Percentiles rank a stretch among this genome's conserved stretches.
Evolutionary conservation across 2,797 vertebrate species (phyloP).

Genomic region (Siniperca obscura): DNA sequence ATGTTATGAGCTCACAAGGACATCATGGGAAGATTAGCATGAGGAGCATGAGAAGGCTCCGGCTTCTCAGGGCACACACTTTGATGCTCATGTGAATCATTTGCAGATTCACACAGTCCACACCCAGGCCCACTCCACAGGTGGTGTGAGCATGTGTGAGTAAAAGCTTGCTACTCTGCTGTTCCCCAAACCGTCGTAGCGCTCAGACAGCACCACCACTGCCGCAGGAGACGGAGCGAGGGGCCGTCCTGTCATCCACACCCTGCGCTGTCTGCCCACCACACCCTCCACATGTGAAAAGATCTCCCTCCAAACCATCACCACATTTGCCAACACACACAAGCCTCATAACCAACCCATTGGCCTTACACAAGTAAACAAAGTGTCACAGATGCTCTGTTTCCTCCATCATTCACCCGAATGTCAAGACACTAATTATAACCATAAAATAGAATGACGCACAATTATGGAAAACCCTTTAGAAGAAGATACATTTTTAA

Average conservation of each 20-base stretch:
- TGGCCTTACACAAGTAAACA: slow-evolving; percentile 78
- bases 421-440: slow-evolving; percentile 81
- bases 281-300: slow-evolving; percentile 84
- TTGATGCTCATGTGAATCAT: slow-evolving; percentile 76
- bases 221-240: slow-evolving; percentile 68
- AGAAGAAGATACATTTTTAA: slow-evolving; percentile 66
- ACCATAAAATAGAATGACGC: slow-evolving; percentile 61
- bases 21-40: slow-evolving; percentile 75
- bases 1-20: slow-evolving; percentile 50
- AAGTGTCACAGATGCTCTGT: slow-evolving; percentile 73
- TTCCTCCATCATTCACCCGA: slow-evolving; percentile 68
- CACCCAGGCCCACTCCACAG: slow-evolving; percentile 76
- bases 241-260: slow-evolving; percentile 70
- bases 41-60: slow-evolving; percentile 73
- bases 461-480: slow-evolving; percentile 70
- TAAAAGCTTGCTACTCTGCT: slow-evolving; percentile 35
- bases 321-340: slow-evolving; percentile 72
- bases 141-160: slow-evolving; percentile 73
- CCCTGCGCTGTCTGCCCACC: slow-evolving; percentile 75
- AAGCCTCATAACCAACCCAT: slow-evolving; percentile 69
- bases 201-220: slow-evolving; percentile 61
- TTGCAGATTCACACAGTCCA: slow-evolving; percentile 80
- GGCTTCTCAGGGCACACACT: slow-evolving; percentile 56
- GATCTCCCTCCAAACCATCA: slow-evolving; percentile 62
- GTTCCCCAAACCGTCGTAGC: slow-evolving; percentile 54